Percentiles rank a stretch among this genome's conserved stretches.
phyloP scores from a whole-genome alignment of 2,888 invertebrate species.

The Euclidia mi region DNA sequence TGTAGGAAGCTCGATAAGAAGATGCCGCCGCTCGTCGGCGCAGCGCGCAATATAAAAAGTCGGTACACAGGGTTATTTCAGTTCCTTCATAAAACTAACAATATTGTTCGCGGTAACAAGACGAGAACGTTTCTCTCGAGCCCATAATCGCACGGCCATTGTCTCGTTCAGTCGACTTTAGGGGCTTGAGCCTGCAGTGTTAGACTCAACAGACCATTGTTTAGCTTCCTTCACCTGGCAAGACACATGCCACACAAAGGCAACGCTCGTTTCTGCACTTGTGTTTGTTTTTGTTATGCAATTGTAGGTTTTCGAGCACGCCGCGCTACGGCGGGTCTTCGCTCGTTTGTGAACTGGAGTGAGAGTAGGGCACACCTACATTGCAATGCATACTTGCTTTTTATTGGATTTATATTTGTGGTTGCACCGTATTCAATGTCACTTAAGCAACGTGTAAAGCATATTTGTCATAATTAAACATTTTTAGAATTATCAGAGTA shows the following conservation, averaged over 20 bases:
- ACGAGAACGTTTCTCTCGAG: slow-evolving; percentile 83
- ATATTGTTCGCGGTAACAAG: slow-evolving; percentile 88
- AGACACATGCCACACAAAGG: too few relatives aligned
- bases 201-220: too few relatives aligned
- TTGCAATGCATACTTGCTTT: slow-evolving; percentile 16
- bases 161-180: slow-evolving; percentile 85
- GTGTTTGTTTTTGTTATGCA: slow-evolving; percentile 88
- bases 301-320: slow-evolving; percentile 84
- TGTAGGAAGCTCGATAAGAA: slow-evolving; percentile 40
- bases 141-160: slow-evolving; percentile 84
- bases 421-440: too few relatives aligned
- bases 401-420: background rate
- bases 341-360: slow-evolving; percentile 83
- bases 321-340: slow-evolving; percentile 73
- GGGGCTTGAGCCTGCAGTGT: slow-evolving; percentile 80
- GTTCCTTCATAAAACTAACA: slow-evolving; percentile 88
- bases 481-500: too few relatives aligned
- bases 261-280: too few relatives aligned
- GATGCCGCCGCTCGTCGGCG: slow-evolving; percentile 23
- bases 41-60: slow-evolving; percentile 62
- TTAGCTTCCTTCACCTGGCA: too few relatives aligned
- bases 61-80: slow-evolving; percentile 79
- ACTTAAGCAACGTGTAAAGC: too few relatives aligned
- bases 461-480: too few relatives aligned
- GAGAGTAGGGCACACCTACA: slow-evolving; percentile 43